Base-by-base conservation (phyloP, 2,888 invertebrate species). In the Agapostemon virescens region DNA sequence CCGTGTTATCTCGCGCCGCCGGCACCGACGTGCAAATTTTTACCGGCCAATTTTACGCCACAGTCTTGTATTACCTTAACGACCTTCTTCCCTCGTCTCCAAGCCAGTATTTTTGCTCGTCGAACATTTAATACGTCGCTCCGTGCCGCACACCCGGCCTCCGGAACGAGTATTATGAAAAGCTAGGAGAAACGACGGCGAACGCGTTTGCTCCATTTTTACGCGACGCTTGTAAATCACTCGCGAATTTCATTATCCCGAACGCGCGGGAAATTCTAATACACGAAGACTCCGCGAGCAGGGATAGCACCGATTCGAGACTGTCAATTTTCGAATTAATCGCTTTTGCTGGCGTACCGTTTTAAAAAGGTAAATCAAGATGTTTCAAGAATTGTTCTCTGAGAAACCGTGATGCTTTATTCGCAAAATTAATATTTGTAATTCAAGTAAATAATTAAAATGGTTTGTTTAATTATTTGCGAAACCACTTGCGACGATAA, bases 21-120 rank as follows among this genome's bases (percentile, higher is more conserved):
- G 11, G 9, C 23, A 23, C 67, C 61, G 33, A 73, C 69, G 69
- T 69, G 80, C 69, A 83, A 82, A 84, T 85, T 85, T 77, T 83
- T 81, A 45, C 74, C 38, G 30, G 52, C 36, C 69, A 74, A 85
- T 79, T 81, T 85, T 81, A 77, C 42, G 61, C 74, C 63, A 33
- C 74, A 38, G 33, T 70, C 72, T 77, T 63, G 75, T 70, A 74
- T 74, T 71, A 81, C 70, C 74, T 77, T 74, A 69, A 77, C 81
- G 82, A 81, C 69, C 76, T 81, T 77, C 82, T 74, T 81, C 77
- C 67, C 42, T 20, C 72, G 64, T 72, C n/a, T 71, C 23, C 61
- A 30, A 36, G 23, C 42, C 52, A 23, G 61, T 66, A 81, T 76
- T 81, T 82, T 81, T 75, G 74, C 64, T 55, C 71, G 69, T 71